Evolutionary conservation across 2,888 invertebrate genomes (phyloP).

Genomic region (Galeopsomyia nigrocyanea): DNA sequence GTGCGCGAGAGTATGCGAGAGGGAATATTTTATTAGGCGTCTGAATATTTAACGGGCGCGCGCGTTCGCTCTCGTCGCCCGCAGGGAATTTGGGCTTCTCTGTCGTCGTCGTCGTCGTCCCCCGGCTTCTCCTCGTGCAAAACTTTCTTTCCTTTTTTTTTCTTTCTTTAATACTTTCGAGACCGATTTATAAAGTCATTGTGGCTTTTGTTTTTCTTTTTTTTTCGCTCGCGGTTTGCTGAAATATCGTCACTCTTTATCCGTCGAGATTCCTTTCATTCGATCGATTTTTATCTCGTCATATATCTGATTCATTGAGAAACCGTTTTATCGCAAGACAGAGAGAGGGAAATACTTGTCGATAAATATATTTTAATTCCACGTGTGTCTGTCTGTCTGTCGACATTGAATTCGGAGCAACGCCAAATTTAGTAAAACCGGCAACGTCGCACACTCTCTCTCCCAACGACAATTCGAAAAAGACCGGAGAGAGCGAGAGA

Average conservation of each 20-base stretch:
- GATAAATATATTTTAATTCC: too few species aligned
- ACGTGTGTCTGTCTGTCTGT: too few species aligned
- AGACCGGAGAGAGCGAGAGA: conserved; percentile 22
- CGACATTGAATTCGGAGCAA: neutral
- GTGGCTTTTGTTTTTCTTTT: neutral
- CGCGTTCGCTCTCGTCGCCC: conserved; percentile 60
- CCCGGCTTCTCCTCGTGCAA: conserved; percentile 42
- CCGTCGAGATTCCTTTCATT: too few species aligned
- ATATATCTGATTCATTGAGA: too few species aligned
- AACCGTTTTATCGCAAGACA: too few species aligned
- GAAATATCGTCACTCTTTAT: too few species aligned
- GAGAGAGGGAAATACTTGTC: too few species aligned
- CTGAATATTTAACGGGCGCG: conserved; percentile 71
- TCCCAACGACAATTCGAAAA: conserved; percentile 43
- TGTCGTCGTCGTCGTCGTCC: conserved; percentile 46
- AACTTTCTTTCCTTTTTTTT: conserved; percentile 39
- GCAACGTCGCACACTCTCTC: conserved; percentile 34
- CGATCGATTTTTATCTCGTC: too few species aligned
- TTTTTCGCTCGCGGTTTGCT: too few species aligned
- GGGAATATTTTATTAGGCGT: conserved; percentile 70
- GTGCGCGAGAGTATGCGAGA: conserved; percentile 40
- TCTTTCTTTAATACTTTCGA: conserved; percentile 10
- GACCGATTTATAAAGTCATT: conserved; percentile 27
- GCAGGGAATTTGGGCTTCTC: conserved; percentile 50
- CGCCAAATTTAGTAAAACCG: conserved; percentile 27